phyloP scores from a whole-genome alignment of 2,113 vertebrate species.

The Eleginops maclovinus region DNA sequence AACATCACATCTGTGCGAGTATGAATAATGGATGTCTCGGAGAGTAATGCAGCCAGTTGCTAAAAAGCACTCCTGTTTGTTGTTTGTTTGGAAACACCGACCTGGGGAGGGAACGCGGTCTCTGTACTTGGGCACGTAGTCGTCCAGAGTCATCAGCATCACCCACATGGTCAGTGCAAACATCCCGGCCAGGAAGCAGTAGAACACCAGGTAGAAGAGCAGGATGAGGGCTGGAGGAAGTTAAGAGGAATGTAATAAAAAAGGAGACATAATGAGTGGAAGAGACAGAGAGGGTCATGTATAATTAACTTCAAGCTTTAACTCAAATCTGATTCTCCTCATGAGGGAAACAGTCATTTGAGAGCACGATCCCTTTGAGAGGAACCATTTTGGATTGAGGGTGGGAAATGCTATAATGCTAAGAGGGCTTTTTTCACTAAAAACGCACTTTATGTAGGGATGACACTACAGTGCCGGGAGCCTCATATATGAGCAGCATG shows the following conservation, averaged over 20 bases:
- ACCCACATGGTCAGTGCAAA: slow-evolving; percentile 97
- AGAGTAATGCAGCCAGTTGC: slow-evolving; percentile 29
- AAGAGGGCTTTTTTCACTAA: slow-evolving; percentile 16
- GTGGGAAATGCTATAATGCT: slow-evolving; percentile 8
- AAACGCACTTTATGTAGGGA: slow-evolving; percentile 6
- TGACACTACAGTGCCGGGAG: slow-evolving; percentile 34
- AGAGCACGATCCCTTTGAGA: slow-evolving; percentile 33
- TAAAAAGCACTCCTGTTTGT: background rate
- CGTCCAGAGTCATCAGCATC: slow-evolving; percentile 95
- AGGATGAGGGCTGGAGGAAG: slow-evolving; percentile 90
- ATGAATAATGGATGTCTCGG: slow-evolving; percentile 72
- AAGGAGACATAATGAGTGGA: slow-evolving; percentile 19
- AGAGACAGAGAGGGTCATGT: slow-evolving; percentile 21
- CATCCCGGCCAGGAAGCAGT: slow-evolving; percentile 95
- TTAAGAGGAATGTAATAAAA: slow-evolving; percentile 7
- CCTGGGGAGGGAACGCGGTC: slow-evolving; percentile 94
- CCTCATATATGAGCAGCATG: slow-evolving; percentile 6
- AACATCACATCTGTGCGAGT: slow-evolving; percentile 7
- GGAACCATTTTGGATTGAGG: slow-evolving; percentile 56
- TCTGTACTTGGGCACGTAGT: slow-evolving; percentile 89
- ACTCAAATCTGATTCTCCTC: slow-evolving; percentile 23
- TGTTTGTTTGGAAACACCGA: slow-evolving; percentile 67
- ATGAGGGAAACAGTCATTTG: slow-evolving; percentile 11
- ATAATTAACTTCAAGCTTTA: slow-evolving; percentile 42
- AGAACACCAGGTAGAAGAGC: slow-evolving; percentile 96